phyloP scores from a whole-genome alignment of 1,140 invertebrate species.

The Diachasma alloeum region DNA sequence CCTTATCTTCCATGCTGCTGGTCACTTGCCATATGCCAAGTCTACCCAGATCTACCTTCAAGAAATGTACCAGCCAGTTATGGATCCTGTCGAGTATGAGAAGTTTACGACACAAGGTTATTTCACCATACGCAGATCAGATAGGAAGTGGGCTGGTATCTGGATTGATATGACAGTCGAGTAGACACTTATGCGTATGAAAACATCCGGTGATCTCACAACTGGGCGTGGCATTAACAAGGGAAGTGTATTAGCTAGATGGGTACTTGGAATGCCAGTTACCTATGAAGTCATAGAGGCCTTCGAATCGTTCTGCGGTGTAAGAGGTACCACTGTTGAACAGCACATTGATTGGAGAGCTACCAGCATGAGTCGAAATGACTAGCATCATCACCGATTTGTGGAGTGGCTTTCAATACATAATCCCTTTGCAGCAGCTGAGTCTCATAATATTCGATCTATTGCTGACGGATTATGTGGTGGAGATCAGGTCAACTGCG shows the following conservation, averaged over 20 bases:
- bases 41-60: constrained; percentile 47
- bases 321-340: neutral
- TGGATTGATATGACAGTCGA: constrained; percentile 52
- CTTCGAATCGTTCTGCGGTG: constrained; percentile 16
- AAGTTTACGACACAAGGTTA: constrained; percentile 41
- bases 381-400: constrained; percentile 9
- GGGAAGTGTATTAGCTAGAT: neutral
- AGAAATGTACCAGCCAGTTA: constrained; percentile 38
- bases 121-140: constrained; percentile 46
- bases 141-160: constrained; percentile 56
- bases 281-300: neutral
- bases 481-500: constrained; percentile 44
- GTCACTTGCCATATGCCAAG: constrained; percentile 51
- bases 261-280: neutral
- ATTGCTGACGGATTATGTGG: constrained; percentile 46
- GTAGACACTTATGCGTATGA: constrained; percentile 46
- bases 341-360: constrained; percentile 15
- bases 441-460: constrained; percentile 40
- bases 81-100: constrained; percentile 41
- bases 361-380: neutral
- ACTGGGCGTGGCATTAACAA: constrained; percentile 21
- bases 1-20: constrained; percentile 51
- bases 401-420: neutral
- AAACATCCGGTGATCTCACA: constrained; percentile 40
- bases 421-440: neutral